Percentiles rank a stretch among this genome's conserved stretches.
phyloP scores from a whole-genome alignment of 2,113 vertebrate species.

The Gnathonemus longibarbis region DNA sequence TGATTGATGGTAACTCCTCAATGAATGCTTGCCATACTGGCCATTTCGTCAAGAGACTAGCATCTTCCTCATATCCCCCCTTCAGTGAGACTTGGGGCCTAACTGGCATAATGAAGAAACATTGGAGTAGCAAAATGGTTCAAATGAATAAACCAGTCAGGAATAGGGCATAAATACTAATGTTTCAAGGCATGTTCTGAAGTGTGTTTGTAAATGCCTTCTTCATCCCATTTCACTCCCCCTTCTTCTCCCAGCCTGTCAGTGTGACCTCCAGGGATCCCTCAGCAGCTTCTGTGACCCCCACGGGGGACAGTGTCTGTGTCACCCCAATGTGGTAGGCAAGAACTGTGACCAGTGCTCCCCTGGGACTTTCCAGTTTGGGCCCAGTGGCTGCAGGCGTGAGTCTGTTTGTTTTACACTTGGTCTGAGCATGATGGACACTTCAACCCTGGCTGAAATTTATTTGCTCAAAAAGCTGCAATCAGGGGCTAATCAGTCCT shows the following conservation, averaged over 20 bases:
- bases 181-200: background rate
- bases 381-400: conserved; percentile 86
- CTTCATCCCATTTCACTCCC: background rate
- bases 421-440: background rate
- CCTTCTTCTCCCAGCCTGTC: conserved; percentile 67
- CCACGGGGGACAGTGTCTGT: conserved; percentile 85
- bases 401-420: conserved; percentile 35
- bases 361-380: conserved; percentile 83
- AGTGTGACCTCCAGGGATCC: conserved; percentile 89
- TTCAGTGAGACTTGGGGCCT: background rate
- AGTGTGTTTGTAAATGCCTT: background rate
- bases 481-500: background rate
- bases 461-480: background rate
- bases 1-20: background rate
- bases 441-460: background rate
- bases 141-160: background rate
- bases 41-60: background rate
- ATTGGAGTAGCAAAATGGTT: background rate
- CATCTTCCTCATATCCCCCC: background rate
- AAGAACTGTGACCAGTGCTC: conserved; percentile 80
- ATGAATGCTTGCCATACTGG: background rate
- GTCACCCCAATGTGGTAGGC: conserved; percentile 80
- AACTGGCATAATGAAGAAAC: background rate
- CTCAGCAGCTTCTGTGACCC: conserved; percentile 86
- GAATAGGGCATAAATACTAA: background rate